A percentile compares a stretch with the other conserved stretches of the same genome.
phyloP scores from a whole-genome alignment of 2,797 vertebrate species.

The Macropus fuliginosus region DNA sequence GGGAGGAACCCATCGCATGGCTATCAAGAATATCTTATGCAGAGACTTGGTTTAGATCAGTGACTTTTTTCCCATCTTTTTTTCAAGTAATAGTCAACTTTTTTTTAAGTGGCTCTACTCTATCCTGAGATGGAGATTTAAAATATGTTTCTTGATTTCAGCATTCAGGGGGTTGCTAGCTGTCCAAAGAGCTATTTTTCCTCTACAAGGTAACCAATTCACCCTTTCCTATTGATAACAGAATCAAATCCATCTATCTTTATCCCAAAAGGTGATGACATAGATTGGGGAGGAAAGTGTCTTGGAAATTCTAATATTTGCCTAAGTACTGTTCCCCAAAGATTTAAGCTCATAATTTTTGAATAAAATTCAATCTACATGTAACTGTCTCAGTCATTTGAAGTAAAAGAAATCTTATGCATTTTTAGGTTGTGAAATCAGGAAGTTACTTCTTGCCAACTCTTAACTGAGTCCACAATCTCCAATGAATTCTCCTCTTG shows the following conservation, averaged over 20 bases:
- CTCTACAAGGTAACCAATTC: constrained; percentile 43
- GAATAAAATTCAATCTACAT: constrained; percentile 66
- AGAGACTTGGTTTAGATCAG: background rate
- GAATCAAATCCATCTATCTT: constrained; percentile 60
- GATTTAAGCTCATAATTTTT: constrained; percentile 67
- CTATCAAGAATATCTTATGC: background rate
- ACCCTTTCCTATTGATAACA: constrained; percentile 61
- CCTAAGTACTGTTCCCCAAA: background rate
- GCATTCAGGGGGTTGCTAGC: constrained; percentile 28
- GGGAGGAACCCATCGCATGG: background rate
- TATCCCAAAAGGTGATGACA: constrained; percentile 48
- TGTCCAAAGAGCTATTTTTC: constrained; percentile 47
- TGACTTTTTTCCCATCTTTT: constrained; percentile 37
- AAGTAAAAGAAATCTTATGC: constrained; percentile 6
- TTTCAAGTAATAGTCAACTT: constrained; percentile 34
- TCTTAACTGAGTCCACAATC: constrained; percentile 60
- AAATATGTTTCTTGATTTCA: constrained; percentile 12
- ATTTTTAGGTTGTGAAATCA: constrained; percentile 57
- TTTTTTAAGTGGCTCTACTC: background rate
- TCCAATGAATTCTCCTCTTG: constrained; percentile 71
- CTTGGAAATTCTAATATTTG: constrained; percentile 47
- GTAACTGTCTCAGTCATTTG: constrained; percentile 58
- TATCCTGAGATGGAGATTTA: constrained; percentile 42
- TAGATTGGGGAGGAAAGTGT: constrained; percentile 9
- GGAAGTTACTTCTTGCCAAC: constrained; percentile 70